Conservation (phyloP, 1,140 invertebrate genomes). For the Aleiodes sp. region DNA sequence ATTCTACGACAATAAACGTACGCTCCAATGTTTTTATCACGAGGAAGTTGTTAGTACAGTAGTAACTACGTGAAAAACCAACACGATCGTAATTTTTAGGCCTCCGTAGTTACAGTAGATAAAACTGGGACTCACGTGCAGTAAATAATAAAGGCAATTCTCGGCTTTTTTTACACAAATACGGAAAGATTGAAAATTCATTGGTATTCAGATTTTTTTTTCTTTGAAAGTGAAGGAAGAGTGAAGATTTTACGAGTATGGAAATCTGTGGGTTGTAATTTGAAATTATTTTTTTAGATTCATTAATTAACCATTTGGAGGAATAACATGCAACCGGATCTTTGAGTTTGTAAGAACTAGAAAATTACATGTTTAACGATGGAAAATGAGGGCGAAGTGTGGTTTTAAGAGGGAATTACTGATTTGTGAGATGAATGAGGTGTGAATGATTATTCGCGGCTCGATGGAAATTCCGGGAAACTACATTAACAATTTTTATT, state of each 20-base stretch:
- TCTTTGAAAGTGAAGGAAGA: too few relatives aligned
- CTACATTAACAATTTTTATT: too few relatives aligned
- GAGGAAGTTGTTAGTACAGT: not conserved
- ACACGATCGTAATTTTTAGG: not conserved
- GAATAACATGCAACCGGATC: not conserved
- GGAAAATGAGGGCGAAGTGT: not conserved
- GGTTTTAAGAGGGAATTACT: not conserved
- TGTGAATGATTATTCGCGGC: not conserved
- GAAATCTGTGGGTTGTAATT: not conserved
- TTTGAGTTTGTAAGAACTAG: not conserved
- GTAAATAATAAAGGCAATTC: not conserved
- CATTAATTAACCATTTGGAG: not conserved
- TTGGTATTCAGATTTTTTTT: too few relatives aligned
- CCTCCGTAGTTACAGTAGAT: conserved; percentile 1
- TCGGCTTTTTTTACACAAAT: too few relatives aligned
- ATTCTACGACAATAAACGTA: conserved; percentile 5
- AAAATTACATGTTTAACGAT: not conserved
- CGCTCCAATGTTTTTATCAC: conserved; percentile 8
- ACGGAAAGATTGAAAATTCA: too few relatives aligned
- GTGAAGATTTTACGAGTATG: too few relatives aligned
- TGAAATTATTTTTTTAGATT: not conserved
- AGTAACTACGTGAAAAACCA: not conserved
- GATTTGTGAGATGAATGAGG: not conserved
- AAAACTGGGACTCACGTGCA: not conserved
- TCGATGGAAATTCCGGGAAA: too few relatives aligned